Evolutionary conservation across 2,888 invertebrate genomes (phyloP).

Genomic region (Tenthredo distinguenda): DNA sequence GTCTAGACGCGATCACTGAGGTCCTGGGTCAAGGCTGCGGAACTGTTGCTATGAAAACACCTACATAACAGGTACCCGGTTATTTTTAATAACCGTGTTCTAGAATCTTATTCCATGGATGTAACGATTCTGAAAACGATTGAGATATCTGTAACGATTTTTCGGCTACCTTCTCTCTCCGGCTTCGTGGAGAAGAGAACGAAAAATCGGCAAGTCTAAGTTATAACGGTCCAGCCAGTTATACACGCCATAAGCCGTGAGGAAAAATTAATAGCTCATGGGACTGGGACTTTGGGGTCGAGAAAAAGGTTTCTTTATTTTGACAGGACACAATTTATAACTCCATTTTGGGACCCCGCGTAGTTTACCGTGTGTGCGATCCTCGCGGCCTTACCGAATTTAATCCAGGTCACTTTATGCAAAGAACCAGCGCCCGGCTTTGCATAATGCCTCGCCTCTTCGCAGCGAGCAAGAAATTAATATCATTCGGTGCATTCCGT

Average conservation of each 20-base stretch:
- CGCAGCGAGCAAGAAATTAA: neutral
- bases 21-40: constrained; percentile 31
- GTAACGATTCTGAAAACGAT: too few species aligned
- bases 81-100: neutral
- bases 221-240: constrained; percentile 32
- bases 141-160: neutral
- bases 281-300: neutral
- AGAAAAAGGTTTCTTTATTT: constrained; percentile 64
- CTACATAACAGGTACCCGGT: neutral
- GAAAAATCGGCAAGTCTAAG: constrained; percentile 16
- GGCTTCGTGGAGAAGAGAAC: neutral
- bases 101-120: neutral
- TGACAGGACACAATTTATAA: constrained; percentile 68
- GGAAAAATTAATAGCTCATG: constrained; percentile 33
- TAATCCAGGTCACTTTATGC: constrained; percentile 70
- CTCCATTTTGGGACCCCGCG: constrained; percentile 50
- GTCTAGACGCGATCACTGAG: constrained; percentile 30
- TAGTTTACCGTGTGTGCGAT: neutral
- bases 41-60: neutral
- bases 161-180: too few species aligned
- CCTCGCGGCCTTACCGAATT: neutral
- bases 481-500: constrained; percentile 5
- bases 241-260: neutral
- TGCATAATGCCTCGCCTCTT: constrained; percentile 58
- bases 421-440: constrained; percentile 63